Base-by-base conservation (phyloP, 2,888 invertebrate genomes). In the Blastobasis lacticolella region DNA sequence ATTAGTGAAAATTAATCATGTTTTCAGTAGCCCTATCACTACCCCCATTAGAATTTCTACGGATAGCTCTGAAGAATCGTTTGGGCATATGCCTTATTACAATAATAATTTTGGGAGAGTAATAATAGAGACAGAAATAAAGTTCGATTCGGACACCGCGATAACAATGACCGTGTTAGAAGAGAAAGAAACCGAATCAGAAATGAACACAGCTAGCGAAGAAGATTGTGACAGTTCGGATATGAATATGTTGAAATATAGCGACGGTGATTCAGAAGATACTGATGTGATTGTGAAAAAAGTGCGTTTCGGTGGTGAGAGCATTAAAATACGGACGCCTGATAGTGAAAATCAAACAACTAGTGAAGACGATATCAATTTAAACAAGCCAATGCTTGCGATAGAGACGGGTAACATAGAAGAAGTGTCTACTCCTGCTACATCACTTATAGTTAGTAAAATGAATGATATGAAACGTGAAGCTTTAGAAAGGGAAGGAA, bases 261-360 rank as follows among this genome's bases (percentile, higher is more conserved):
- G 92, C 50, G 91, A 91, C 43, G 91, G 89, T 40, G 91, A 91
- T 51, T 88, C 90, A 0, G 91, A 91, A 51, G 92, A 92, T 57
- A 87, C 81, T 7, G 89, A 89, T 52, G 88, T 85, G 10, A 78
- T 76, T 40, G 88, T 92, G 36, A 91, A 94, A 70, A 90, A 94
- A 66, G 95, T 95, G 6, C 92, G 94, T 48, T 95, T 95, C 62
- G 95, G 95, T 5, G 95, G 95, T n/a, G 95, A 95, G 80, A 90
- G 94, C 57, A 93, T 95, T 4, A 95, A 95, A 85, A 90, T 95
- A 77, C 86, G 95, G 57, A 95, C 95, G 9, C 95, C 95, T 0
- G 95, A 95, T 61, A 95, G 94, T 73, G 95, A 95, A 68, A 92
- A 92, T 50, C 83, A 91, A 38, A 86, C 90, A 48, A 88, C 89